These are phyloP conservation scores for Zingel zingel DNA, from an alignment of 2,113 vertebrate genomes.

Conservation along the genomic window DNA sequence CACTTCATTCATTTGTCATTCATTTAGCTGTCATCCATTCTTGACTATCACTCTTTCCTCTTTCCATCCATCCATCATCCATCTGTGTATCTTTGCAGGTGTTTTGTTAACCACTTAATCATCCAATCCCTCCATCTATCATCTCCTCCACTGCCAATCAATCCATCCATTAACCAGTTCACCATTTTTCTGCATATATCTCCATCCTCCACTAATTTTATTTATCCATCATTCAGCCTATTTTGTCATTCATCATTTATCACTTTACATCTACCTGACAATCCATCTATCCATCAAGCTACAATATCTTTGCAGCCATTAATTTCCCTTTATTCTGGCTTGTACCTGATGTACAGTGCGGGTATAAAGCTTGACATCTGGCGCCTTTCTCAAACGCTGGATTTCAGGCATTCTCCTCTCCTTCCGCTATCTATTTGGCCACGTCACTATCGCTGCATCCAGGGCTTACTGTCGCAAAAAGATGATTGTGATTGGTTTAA, in stretches of 20 bases:
- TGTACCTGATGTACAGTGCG: too few species aligned
- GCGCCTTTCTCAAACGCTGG: too few species aligned
- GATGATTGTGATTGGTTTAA: too few species aligned
- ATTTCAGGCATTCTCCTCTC: too few species aligned
- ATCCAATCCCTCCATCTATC: not conserved
- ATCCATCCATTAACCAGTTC: not conserved
- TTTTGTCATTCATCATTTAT: not conserved
- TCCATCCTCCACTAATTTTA: not conserved
- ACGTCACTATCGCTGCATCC: too few species aligned
- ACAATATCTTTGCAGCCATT: not conserved
- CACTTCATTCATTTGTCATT: not conserved
- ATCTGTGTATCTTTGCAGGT: not conserved
- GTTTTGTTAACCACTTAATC: not conserved
- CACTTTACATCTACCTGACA: not conserved
- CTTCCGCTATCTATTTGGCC: too few species aligned
- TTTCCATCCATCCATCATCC: not conserved
- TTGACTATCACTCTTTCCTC: not conserved
- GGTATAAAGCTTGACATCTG: too few species aligned
- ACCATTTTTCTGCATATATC: not conserved
- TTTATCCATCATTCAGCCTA: not conserved
- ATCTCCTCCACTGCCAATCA: not conserved
- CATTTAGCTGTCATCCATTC: not conserved
- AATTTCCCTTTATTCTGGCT: not conserved
- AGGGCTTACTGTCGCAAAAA: too few species aligned
- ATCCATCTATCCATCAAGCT: not conserved